Evolutionary conservation across 2,888 invertebrate genomes (phyloP), one percentile per base, ranked within the genome.

Genomic region (Melinopterus prodromus): DNA sequence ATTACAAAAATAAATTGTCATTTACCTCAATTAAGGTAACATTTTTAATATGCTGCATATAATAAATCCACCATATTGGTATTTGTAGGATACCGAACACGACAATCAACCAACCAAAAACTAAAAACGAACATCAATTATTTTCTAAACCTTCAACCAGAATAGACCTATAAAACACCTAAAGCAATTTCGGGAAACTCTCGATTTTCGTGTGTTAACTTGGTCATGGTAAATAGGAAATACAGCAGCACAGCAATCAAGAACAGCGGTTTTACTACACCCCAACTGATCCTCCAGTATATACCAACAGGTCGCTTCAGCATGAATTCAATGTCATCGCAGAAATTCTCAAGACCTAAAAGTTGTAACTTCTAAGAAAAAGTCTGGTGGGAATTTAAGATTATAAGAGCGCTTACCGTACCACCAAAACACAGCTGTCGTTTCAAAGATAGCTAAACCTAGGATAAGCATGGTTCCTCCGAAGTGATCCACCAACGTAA

Each of bases 261-360:
- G 80, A 95, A 90, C 0, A 91, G 84, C 0, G 96, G 96, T 2
- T 95, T 94, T 72, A 95, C 87, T 6, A 95, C 76, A 0, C 92
- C 92, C 96, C 96, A 97, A 84, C 95, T 95, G 70, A 94, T 83
- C 81, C 95, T 92, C 96, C 96, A 96, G 87, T 95, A 96, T 37
- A 92, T 84, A 88, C 93, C 91, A 0, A 93, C 91, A 86, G 92
- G 92, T 69, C 90, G 90, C 16, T 93, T 92, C 84, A 95, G 88
- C 96, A 96, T 96, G 86, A 93, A 96, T 87, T 96, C 95, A 36
- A 95, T 90, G 85, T 97, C 96, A 76, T 91, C 89, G 83, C 93
- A 91, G 79, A 94, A 89, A 78, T 93, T 92, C 82, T 92, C 91
- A 26, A 94, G 87, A 35, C 93, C 92, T 92, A 81, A 69, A 26